Evolutionary conservation across 2,888 invertebrate genomes (phyloP), one percentile per base, ranked within the genome.

Genomic region (Bellardia bayeri): DNA sequence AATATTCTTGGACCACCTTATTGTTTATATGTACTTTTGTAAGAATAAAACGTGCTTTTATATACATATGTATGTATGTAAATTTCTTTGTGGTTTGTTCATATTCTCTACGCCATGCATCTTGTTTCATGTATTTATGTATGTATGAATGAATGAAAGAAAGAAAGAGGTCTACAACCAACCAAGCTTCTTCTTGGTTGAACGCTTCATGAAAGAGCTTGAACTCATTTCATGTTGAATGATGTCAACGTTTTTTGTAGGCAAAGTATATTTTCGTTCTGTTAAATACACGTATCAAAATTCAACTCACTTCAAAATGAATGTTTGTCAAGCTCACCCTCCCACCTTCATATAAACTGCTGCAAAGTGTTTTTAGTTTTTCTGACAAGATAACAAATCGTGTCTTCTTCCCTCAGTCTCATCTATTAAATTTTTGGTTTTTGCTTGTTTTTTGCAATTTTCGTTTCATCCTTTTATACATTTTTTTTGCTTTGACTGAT

Each of bases 221-320:
- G 79, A 49, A 69, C 61, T 80, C 58, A 68, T 68, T 51, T 68
- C 49, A 58, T 68, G 79, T 61, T 69, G 51, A 71, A 69, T 58
- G 61, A 63, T 69, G 79, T 68, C 58, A 78, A 68, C 56, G 8
- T 54, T 37, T 58, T 58, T 58, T 11, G 30, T 30, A 13, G 9
- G 30, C 58, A 30, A 58, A 58, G 5, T 58, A 3, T 30, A 11
- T 4, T 58, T 58, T 3, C 30, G 11, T 58, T 58, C 30, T 30
- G 14, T 58, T 30, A 58, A 58, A 58, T 58, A 2, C 58, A 58
- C 23, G 30, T 56, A 56, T 56, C 23, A 23, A 56, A 56, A 56
- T 56, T 23, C 23, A 56, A 23, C 56, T 23, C 58, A 30, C n/a
- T 58, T 58, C 23, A 58, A 7, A 30, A 58, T 58, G 30, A 30